phyloP scores from a whole-genome alignment of 2,888 invertebrate genomes.

The Icerya purchasi region DNA sequence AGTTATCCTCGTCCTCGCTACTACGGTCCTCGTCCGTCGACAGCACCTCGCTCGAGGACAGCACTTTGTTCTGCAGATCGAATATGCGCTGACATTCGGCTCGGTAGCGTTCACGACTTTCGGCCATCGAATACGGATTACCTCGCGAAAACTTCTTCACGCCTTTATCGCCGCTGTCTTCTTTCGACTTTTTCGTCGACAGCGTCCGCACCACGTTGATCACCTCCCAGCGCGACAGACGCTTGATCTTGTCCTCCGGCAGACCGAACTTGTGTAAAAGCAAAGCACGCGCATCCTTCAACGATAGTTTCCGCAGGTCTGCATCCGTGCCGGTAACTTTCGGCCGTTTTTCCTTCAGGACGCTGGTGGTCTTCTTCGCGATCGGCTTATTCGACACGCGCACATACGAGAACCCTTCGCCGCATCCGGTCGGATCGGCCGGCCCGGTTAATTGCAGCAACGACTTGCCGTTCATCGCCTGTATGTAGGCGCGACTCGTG shows the following conservation, averaged over 20 bases:
- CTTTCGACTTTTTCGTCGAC: conserved; percentile 94
- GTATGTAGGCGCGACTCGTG: conserved; percentile 91
- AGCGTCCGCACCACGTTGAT: conserved; percentile 95
- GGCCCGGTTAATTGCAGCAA: conserved; percentile 86
- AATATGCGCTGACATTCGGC: conserved; percentile 98
- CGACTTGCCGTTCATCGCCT: conserved; percentile 95
- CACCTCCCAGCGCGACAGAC: conserved; percentile 80
- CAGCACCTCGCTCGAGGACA: conserved; percentile 75
- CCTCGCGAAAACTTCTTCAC: conserved; percentile 98
- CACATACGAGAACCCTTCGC: conserved; percentile 94
- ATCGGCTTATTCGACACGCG: conserved; percentile 94
- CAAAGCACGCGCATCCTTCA: conserved; percentile 90
- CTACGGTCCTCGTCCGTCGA: conserved; percentile 94
- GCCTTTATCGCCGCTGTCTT: conserved; percentile 90
- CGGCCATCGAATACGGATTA: conserved; percentile 90
- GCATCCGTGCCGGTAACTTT: conserved; percentile 93
- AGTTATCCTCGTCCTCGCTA: conserved; percentile 80
- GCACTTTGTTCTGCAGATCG: conserved; percentile 85
- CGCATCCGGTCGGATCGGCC: conserved; percentile 84
- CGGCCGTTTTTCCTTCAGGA: not conserved
- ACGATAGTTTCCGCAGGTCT: conserved; percentile 76
- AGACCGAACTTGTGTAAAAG: conserved; percentile 90
- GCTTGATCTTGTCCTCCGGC: conserved; percentile 90
- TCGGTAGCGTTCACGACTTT: conserved; percentile 94
- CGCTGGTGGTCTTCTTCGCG: conserved; percentile 20